Evolutionary conservation across 30 jellyfish, hydroid and myxozoan species (phyloP).

Genomic region (Cassiopea xamachana): DNA sequence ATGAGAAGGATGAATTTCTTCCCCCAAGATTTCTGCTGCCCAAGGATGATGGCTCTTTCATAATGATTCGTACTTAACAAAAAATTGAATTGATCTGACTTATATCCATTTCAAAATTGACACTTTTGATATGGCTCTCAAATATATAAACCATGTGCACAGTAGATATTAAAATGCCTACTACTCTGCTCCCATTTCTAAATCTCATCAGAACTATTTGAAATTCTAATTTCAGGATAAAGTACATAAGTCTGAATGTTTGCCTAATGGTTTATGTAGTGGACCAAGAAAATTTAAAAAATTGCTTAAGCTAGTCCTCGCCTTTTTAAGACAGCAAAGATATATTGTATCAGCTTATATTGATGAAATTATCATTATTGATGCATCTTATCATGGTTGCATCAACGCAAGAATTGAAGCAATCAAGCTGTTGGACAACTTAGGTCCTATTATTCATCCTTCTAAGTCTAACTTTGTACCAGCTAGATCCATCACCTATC

Average conservation of each 20-base stretch:
- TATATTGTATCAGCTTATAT: conserved; percentile 1
- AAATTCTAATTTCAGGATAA: neutral
- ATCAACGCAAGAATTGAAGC: neutral
- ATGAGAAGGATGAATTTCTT: neutral
- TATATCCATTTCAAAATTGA: neutral
- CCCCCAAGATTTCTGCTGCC: neutral
- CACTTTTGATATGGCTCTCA: neutral
- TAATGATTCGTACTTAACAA: neutral
- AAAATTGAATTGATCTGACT: neutral
- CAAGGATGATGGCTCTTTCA: neutral
- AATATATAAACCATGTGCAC: neutral
- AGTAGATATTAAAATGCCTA: conserved; percentile 26
- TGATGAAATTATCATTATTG: conserved; percentile 11
- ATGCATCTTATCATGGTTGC: neutral
- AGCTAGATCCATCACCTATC: neutral
- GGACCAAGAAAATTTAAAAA: conserved; percentile 36
- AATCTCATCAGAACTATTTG: neutral
- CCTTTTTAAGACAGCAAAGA: neutral
- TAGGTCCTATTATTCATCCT: neutral
- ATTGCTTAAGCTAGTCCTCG: neutral
- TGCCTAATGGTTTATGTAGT: conserved; percentile 14
- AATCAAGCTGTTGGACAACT: neutral
- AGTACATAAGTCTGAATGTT: neutral
- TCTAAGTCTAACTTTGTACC: neutral
- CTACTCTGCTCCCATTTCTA: neutral